Evolutionary conservation across 1,140 invertebrate species (phyloP), one percentile per base, ranked within the genome.

Genomic region (Rhopalosiphum maidis): DNA sequence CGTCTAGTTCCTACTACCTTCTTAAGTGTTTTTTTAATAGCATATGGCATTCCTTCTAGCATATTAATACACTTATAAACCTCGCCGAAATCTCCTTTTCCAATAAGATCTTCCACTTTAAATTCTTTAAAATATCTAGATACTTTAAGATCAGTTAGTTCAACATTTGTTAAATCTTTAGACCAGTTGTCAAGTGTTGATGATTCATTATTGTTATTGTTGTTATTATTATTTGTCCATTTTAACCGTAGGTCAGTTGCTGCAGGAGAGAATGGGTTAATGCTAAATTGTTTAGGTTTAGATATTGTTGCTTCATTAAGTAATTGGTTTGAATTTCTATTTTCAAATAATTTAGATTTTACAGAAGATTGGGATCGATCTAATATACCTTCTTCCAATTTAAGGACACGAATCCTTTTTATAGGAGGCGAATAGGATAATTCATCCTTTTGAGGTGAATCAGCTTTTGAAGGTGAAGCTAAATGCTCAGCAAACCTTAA

Each of bases 1-100:
- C 97, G 97, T 0, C 96, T 96, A 94, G 97, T 97, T 23, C 97
- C 97, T 68, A 97, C 97, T 5, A 98, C 96, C 9, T 97, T 97
- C 94, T 97, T 97, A 83, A 97, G 97, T 91, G 97, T 98, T 94
- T 97, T 97, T 95, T 99, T 99, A 41, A 99, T 96, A 1, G 98
- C 98, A 95, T 99, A 99, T 35, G 97, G 96, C 95, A 98, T 98
- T 18, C 98, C 98, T 95, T 99, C 98, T 41, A 99, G 95, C 87
- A 98, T 96, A 95, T 99, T 98, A 4, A 98, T 96, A 95, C 98
- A 99, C 94, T 98, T 97, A 94, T 97, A 97, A 25, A 99, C 98
- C 9, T 96, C 97, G 0, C 98, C 98, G 95, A 99, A 99, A 94
- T 98, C 97, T 6, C 98, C 98, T 48, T 96, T 92, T 22, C 94